These are phyloP conservation scores for Zosterops lateralis DNA, from an alignment of 2,113 vertebrate genomes.

Conservation along the genomic window DNA sequence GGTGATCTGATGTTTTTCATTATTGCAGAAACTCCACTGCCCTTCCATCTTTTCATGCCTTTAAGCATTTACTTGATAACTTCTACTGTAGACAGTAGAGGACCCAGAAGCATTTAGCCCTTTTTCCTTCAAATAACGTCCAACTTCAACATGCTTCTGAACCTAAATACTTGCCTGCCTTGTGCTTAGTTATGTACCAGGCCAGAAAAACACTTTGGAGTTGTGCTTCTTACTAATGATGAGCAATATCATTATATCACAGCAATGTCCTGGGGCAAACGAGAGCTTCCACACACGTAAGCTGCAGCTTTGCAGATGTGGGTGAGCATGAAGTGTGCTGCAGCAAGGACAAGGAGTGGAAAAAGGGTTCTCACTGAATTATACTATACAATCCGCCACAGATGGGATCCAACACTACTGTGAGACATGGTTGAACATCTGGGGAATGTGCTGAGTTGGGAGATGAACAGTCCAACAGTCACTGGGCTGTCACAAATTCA, in stretches of 20 bases:
- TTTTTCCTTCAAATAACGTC: background rate
- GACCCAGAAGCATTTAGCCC: background rate
- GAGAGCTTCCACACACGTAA: rapidly evolving
- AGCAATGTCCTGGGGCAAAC: background rate
- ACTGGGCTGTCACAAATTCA: background rate
- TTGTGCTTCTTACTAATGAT: background rate
- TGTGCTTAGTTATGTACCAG: background rate
- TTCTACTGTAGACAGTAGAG: background rate
- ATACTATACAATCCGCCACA: background rate
- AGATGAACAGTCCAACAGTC: background rate
- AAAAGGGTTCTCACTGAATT: background rate
- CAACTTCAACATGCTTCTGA: background rate
- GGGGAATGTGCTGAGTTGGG: background rate
- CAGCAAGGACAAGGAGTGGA: background rate
- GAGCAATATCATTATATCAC: background rate
- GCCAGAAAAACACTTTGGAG: background rate
- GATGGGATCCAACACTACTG: background rate
- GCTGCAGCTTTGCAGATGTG: background rate
- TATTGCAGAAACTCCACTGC: background rate
- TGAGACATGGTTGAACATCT: background rate
- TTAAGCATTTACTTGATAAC: background rate
- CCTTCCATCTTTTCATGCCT: background rate
- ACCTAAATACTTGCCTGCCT: background rate
- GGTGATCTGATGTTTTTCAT: background rate
- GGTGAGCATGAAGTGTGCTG: background rate